A percentile compares a stretch with the other conserved stretches of the same genome.
phyloP scores from a whole-genome alignment of 2,797 vertebrate species.

The Crypturellus tataupa region DNA sequence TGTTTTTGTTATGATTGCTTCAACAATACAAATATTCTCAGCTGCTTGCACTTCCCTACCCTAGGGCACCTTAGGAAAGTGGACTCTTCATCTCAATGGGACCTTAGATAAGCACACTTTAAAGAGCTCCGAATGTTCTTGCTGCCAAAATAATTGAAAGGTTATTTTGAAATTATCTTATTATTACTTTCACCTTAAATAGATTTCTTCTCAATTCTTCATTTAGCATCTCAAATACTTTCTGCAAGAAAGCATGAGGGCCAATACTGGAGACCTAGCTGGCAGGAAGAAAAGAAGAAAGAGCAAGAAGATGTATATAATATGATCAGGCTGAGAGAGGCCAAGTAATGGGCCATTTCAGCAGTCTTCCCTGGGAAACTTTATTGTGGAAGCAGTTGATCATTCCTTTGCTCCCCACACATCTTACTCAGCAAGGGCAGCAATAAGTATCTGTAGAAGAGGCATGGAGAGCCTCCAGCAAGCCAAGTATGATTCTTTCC shows the following conservation, averaged over 20 bases:
- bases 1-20: background rate
- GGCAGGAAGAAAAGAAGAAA: background rate
- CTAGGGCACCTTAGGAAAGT: slow-evolving; percentile 5
- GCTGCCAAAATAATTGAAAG: background rate
- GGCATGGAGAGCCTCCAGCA: fast-evolving
- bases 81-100: background rate
- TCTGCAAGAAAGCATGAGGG: fast-evolving
- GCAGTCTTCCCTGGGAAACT: background rate
- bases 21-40: background rate
- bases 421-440: background rate
- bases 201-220: background rate
- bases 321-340: background rate
- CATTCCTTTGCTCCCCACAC: background rate
- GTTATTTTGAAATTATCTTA: background rate
- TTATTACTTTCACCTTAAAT: background rate
- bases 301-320: background rate
- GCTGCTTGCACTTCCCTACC: background rate
- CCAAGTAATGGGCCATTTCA: background rate
- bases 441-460: background rate
- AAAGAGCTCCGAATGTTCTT: background rate
- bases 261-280: background rate
- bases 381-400: background rate
- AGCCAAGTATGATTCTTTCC: background rate
- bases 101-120: background rate
- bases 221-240: background rate